Percentiles rank a stretch among this genome's conserved stretches.
Evolutionary conservation across 1,140 invertebrate species (phyloP).

Genomic region (Drosophila fuyamai): DNA sequence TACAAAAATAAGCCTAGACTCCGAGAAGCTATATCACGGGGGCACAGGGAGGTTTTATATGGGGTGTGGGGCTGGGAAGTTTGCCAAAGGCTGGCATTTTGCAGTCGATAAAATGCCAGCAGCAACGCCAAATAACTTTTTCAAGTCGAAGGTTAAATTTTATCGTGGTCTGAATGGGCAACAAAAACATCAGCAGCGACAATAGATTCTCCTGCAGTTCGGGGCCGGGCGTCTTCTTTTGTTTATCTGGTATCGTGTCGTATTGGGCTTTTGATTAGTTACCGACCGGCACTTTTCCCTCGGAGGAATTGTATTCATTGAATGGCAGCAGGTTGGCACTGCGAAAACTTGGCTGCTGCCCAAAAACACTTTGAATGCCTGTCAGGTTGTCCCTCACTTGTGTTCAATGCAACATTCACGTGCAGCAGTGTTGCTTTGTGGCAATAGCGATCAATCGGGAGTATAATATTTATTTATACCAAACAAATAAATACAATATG

Average conservation of each 20-base stretch:
- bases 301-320: slow-evolving; percentile 25
- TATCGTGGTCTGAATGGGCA: slow-evolving; percentile 51
- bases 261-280: slow-evolving; percentile 59
- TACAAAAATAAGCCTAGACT: slow-evolving; percentile 34
- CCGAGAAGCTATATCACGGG: not conserved
- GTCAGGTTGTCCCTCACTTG: slow-evolving; percentile 47
- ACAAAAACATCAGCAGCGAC: slow-evolving; percentile 24
- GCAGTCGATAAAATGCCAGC: slow-evolving; percentile 68
- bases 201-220: slow-evolving; percentile 13
- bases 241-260: slow-evolving; percentile 53
- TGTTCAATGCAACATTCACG: slow-evolving; percentile 38
- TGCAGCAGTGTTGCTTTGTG: slow-evolving; percentile 22
- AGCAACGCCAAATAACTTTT: slow-evolving; percentile 56
- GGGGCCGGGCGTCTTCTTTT: slow-evolving; percentile 45
- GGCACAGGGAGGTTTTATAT: not conserved
- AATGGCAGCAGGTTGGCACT: slow-evolving; percentile 58
- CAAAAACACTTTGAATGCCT: slow-evolving; percentile 69
- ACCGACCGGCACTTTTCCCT: slow-evolving; percentile 14
- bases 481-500: slow-evolving; percentile 6
- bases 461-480: slow-evolving; percentile 16
- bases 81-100: slow-evolving; percentile 53
- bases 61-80: slow-evolving; percentile 4
- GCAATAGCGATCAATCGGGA: slow-evolving; percentile 48
- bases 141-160: slow-evolving; percentile 80
- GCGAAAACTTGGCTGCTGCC: slow-evolving; percentile 64